phyloP scores from a whole-genome alignment of 2,797 vertebrate species.

The Cygnus olor region DNA sequence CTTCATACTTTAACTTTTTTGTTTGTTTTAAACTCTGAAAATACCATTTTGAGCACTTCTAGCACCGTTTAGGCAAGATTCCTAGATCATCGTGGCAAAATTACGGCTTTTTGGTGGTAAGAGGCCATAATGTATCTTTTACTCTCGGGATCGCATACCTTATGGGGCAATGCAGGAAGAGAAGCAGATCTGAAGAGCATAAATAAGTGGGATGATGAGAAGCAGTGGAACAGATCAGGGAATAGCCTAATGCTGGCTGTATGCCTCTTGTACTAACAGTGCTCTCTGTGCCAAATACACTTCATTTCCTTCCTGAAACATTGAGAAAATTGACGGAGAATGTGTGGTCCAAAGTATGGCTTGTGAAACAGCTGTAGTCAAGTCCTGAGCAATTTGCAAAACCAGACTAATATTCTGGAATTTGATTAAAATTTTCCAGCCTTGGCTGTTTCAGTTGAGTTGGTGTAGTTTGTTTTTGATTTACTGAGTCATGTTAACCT shows the following conservation, averaged over 20 bases:
- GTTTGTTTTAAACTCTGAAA: background rate
- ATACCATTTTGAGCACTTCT: background rate
- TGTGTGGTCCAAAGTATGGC: background rate
- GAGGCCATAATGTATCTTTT: background rate
- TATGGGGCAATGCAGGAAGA: conserved; percentile 2
- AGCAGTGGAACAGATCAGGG: conserved; percentile 34
- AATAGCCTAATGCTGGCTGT: conserved; percentile 28
- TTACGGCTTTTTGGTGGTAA: background rate
- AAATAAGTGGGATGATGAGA: background rate
- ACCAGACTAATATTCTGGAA: conserved; percentile 8
- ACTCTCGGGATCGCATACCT: background rate
- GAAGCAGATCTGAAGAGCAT: conserved; percentile 1
- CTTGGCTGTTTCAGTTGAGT: background rate
- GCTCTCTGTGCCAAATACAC: conserved; percentile 20
- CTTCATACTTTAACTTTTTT: background rate
- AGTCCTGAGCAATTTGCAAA: conserved; percentile 20
- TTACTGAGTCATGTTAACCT: background rate
- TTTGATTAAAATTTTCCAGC: background rate
- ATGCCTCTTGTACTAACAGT: conserved; percentile 16
- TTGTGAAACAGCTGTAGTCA: conserved; percentile 43
- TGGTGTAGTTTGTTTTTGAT: background rate
- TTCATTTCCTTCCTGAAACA: conserved; percentile 39
- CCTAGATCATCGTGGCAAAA: background rate
- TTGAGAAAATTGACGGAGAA: conserved; percentile 3
- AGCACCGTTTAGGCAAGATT: background rate